Evolutionary conservation across 2,888 invertebrate species (phyloP).

Genomic region (Zaprionus obscuricornis): DNA sequence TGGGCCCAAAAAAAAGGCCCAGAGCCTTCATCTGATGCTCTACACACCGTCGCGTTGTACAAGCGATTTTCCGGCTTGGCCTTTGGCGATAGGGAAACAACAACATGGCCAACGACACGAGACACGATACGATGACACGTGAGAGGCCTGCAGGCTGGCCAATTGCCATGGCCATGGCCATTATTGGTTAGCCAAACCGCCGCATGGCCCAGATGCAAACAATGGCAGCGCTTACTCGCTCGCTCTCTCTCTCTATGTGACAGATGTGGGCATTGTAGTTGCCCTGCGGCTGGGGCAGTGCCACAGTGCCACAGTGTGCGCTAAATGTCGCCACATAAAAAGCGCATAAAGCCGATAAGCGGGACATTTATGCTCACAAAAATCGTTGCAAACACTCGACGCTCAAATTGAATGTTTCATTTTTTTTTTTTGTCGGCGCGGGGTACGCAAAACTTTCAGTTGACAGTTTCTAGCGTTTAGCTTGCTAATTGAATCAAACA

Average conservation of each 20-base stretch:
- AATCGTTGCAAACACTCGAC: constrained; percentile 48
- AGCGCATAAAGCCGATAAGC: constrained; percentile 76
- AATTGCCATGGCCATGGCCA: constrained; percentile 72
- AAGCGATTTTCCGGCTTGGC: constrained; percentile 43
- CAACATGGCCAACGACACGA: constrained; percentile 9
- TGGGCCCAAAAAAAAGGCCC: constrained; percentile 31
- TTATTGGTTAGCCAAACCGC: constrained; percentile 73
- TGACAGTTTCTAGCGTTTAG: neutral
- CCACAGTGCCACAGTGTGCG: constrained; percentile 19
- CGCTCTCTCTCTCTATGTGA: neutral
- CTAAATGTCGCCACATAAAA: constrained; percentile 61
- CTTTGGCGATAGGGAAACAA: constrained; percentile 59
- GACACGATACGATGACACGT: constrained; percentile 14
- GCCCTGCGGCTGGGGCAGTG: neutral
- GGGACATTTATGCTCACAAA: constrained; percentile 70
- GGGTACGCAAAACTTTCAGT: constrained; percentile 12
- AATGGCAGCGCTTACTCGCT: constrained; percentile 35
- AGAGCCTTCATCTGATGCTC: constrained; percentile 3
- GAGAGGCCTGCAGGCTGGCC: constrained; percentile 46
- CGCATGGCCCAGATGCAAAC: constrained; percentile 72
- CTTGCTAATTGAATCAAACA: constrained; percentile 70
- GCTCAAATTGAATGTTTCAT: constrained; percentile 33
- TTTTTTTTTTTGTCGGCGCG: too few relatives aligned
- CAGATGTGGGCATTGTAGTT: constrained; percentile 1
- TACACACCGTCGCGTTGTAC: neutral